These are phyloP conservation scores for Elachura formosa DNA, from an alignment of 2,113 vertebrate genomes.

Conservation along the genomic window DNA sequence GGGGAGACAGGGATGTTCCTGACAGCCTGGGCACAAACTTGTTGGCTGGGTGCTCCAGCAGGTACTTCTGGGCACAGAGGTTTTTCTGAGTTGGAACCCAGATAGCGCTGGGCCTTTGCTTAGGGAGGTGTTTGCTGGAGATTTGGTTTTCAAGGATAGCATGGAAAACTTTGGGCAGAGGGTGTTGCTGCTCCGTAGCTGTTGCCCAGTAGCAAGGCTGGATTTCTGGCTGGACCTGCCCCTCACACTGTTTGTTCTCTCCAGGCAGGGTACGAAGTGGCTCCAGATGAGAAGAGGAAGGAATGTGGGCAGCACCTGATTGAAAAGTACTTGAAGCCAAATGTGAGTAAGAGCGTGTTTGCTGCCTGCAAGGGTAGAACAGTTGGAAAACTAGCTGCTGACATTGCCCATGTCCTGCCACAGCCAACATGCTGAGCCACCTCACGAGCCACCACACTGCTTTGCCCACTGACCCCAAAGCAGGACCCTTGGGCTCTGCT, in stretches of 20 bases:
- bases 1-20: background rate
- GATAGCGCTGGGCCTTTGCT: background rate
- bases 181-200: background rate
- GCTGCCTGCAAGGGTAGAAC: background rate
- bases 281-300: slow-evolving; percentile 92
- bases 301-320: slow-evolving; percentile 85
- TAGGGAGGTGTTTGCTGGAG: background rate
- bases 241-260: background rate
- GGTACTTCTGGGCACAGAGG: background rate
- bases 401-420: background rate
- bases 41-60: background rate
- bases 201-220: background rate
- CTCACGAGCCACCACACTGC: background rate
- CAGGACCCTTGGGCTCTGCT: background rate
- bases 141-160: background rate
- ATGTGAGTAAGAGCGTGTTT: slow-evolving; percentile 58
- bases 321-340: slow-evolving; percentile 83
- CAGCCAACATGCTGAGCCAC: background rate
- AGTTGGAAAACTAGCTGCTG: background rate
- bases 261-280: slow-evolving; percentile 93
- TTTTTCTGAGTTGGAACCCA: background rate
- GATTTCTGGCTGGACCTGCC: background rate
- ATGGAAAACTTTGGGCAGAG: background rate
- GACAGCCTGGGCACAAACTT: accelerated
- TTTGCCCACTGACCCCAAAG: background rate